Evolutionary conservation across 2,888 invertebrate species (phyloP), one percentile per base, ranked within the genome.

Genomic region (Syritta pipiens): DNA sequence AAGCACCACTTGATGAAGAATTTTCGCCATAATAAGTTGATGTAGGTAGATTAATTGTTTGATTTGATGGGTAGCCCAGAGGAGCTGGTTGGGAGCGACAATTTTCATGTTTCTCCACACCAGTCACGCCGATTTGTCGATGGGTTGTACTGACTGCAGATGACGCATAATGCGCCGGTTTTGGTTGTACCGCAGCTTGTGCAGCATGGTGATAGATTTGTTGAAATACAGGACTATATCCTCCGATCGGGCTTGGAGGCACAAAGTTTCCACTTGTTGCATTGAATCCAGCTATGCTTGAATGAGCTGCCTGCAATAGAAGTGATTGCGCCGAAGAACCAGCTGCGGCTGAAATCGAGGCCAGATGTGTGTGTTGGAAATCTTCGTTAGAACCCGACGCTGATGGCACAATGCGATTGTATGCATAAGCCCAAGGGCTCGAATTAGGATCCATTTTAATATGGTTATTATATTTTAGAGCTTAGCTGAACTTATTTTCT

Each of bases 361-460:
- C 90, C 87, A 92, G 90, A 88, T 93, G 92, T 89, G 92, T 92
- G 89, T 93, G 92, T 89, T 94, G 91, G 88, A 92, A 91, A 88
- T 93, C 92, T 85, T 92, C 91, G 89, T 92, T 90, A 86, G 92
- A 90, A 88, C 93, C 90, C 86, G 93, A 92, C 83, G 93, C 92
- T 84, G 93, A 91, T 88, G 93, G 93, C 63, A 88, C 87, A 89
- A 95, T 90, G 86, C 95, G 93, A 90, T 95, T 95, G 91, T 95
- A 95, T 84, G 94, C 93, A 88, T 93, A 93, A 88, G 93, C 93
- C 96, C 96, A 96, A 91, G 95, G 95, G 90, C 94, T 95, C 89
- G 94, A 94, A 82, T 88, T 88, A 89, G 95, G 95, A 93, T 96
- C 96, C 95, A 96, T 96, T 81, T 79, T 82, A 82, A 3, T 5